Conservation (phyloP, 2,888 invertebrate species). For the Arrhopalites spinosus region DNA sequence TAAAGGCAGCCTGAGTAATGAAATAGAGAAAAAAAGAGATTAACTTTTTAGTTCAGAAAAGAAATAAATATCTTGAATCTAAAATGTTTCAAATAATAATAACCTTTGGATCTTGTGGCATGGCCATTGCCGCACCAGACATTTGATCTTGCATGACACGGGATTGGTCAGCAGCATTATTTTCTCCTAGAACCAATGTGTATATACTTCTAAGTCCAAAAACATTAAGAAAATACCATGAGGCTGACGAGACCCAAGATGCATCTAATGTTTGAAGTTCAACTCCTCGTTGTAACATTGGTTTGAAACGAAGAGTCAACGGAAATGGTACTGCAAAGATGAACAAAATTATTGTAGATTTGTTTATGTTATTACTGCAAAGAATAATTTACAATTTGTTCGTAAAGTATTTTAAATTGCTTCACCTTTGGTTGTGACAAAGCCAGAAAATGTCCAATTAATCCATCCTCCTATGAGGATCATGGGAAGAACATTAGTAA, state of each 20-base stretch:
- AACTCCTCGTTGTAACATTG: slow-evolving; percentile 98
- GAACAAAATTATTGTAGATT: slow-evolving; percentile 1
- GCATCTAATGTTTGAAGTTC: slow-evolving; percentile 94
- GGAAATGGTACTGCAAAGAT: slow-evolving; percentile 95
- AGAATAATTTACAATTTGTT: not conserved
- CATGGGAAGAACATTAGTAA: slow-evolving; percentile 98
- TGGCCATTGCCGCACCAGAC: slow-evolving; percentile 94
- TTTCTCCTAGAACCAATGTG: slow-evolving; percentile 94
- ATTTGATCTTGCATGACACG: slow-evolving; percentile 98
- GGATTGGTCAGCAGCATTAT: slow-evolving; percentile 96
- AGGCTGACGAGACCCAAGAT: slow-evolving; percentile 99
- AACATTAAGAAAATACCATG: slow-evolving; percentile 99
- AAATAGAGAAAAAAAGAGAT: too few species aligned
- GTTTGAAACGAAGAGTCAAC: slow-evolving; percentile 94
- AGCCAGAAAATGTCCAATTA: slow-evolving; percentile 99
- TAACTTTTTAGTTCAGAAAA: too few species aligned
- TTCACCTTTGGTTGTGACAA: slow-evolving; percentile 75
- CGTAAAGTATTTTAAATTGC: not conserved
- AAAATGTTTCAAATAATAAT: slow-evolving; percentile 59
- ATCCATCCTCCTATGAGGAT: slow-evolving; percentile 99
- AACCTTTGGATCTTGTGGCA: slow-evolving; percentile 95
- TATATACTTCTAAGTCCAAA: slow-evolving; percentile 98
- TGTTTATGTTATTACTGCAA: too few species aligned
- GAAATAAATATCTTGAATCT: too few species aligned
- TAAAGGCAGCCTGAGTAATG: slow-evolving; percentile 80